Evolutionary conservation across 2,113 vertebrate species (phyloP), one percentile per base, ranked within the genome.

Genomic region (Antigone vipio): DNA sequence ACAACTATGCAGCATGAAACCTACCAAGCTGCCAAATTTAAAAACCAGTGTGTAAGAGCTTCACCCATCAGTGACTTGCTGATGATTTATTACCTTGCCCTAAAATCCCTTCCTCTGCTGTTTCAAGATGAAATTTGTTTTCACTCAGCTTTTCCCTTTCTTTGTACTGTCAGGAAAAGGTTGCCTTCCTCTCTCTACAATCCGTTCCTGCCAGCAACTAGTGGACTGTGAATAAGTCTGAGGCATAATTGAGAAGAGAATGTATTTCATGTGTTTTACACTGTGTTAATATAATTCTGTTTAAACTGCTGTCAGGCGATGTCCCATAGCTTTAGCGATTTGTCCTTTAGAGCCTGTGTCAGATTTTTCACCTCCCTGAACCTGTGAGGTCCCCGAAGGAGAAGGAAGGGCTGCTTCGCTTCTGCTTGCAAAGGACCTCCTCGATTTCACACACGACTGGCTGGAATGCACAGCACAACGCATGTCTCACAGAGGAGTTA

Each of bases 401-500:
- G 44, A n/a, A 66, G 66, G 49, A 85, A 77, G 24, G 9, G 6
- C 16, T 45, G 21, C 30, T 85, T 78, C 12, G 20, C 24, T 68
- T 78, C 44, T 38, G 29, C 67, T 76, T 47, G 40, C 32, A 27
- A 79, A 73, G 32, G 11, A 52, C 11, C 20, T 68, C 17, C 30
- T 14, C 3, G 8, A 75, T 87, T 85, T 78, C 38, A 45, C 2
- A 3, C 5, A 12, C 5, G 12, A 35, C 79, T 76, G 38, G 19
- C 60, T 82, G 74, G 52, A 73, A 68, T 11, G 24, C 11, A 42
- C 4, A 42, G 32, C 2, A 2, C 0, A 3, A 13, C 2, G 1
- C 52, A 35, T 9, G 4, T 20, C 56, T 85, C 40, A 74, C n/a
- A 50, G 30, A 49, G 12, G 10, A 85, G 26, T 21, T 72, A 21